Evolutionary conservation across 2,888 invertebrate species (phyloP).

Genomic region (Rhingia campestris): DNA sequence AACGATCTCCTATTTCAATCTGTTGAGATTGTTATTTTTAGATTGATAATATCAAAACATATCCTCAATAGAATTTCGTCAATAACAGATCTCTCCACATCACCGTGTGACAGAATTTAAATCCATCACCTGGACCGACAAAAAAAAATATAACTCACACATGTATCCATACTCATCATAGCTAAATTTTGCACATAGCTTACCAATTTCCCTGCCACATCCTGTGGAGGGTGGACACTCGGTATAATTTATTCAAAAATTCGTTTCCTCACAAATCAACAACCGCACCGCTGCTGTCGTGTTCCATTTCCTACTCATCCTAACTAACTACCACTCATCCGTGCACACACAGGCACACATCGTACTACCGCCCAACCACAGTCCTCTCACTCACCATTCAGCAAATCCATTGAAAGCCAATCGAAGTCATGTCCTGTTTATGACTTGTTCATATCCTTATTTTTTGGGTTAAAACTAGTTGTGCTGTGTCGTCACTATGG

Average conservation of each 20-base stretch:
- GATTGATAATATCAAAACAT: not conserved
- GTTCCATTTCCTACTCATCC: constrained; percentile 71
- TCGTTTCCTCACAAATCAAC: constrained; percentile 73
- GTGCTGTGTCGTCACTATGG: constrained; percentile 29
- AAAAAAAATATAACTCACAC: constrained; percentile 5
- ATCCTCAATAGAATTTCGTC: not conserved
- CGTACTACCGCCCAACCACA: constrained; percentile 2
- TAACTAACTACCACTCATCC: constrained; percentile 44
- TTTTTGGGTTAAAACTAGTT: constrained; percentile 51
- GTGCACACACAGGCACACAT: constrained; percentile 9
- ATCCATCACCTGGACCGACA: not conserved
- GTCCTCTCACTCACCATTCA: constrained; percentile 44
- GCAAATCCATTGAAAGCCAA: constrained; percentile 71
- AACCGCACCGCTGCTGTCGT: constrained; percentile 70
- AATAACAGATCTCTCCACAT: constrained; percentile 23
- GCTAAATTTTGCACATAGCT: constrained; percentile 44
- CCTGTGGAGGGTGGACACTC: constrained; percentile 39
- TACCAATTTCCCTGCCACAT: constrained; percentile 64
- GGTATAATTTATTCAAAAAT: constrained; percentile 72
- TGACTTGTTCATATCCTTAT: constrained; percentile 73
- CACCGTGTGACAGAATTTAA: constrained; percentile 5
- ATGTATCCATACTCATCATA: not conserved
- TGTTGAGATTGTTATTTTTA: not conserved
- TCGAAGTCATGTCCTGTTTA: constrained; percentile 72
- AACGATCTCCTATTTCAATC: no score